Evolutionary conservation across 2,113 vertebrate genomes (phyloP).

Genomic region (Macroglossus sobrinus): DNA sequence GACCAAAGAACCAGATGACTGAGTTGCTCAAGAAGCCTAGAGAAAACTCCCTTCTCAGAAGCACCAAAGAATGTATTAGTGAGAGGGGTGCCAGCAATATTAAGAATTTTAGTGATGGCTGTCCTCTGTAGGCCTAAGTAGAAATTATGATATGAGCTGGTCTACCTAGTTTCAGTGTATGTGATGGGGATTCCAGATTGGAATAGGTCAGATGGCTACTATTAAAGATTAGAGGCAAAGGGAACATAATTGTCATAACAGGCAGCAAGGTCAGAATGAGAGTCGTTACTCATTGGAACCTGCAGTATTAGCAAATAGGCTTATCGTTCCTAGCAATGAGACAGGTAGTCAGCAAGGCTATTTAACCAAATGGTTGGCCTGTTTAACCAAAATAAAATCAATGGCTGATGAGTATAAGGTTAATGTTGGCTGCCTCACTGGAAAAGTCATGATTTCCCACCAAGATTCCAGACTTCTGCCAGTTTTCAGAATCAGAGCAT

Average conservation of each 20-base stretch:
- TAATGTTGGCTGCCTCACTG: not conserved
- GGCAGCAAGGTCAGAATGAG: not conserved
- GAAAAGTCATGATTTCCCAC: not conserved
- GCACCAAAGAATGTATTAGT: not conserved
- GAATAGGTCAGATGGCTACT: not conserved
- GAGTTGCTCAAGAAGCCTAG: not conserved
- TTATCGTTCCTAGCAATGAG: not conserved
- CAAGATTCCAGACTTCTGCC: not conserved
- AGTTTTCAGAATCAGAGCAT: not conserved
- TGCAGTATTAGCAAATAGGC: not conserved
- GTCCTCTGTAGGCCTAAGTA: not conserved
- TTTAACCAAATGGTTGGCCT: not conserved
- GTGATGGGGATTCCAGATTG: not conserved
- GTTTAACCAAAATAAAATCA: not conserved
- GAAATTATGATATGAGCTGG: not conserved
- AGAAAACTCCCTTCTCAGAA: not conserved
- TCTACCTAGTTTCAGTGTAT: not conserved
- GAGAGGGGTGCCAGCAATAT: not conserved
- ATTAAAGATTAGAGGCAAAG: not conserved
- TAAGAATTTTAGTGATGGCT: not conserved
- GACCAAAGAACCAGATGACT: not conserved
- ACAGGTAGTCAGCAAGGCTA: not conserved
- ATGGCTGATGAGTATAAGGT: not conserved
- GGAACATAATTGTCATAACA: not conserved
- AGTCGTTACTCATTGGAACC: not conserved